Evolutionary conservation across 2,113 vertebrate species (phyloP), one percentile per base, ranked within the genome.

Genomic region (Coryphaenoides rupestris): DNA sequence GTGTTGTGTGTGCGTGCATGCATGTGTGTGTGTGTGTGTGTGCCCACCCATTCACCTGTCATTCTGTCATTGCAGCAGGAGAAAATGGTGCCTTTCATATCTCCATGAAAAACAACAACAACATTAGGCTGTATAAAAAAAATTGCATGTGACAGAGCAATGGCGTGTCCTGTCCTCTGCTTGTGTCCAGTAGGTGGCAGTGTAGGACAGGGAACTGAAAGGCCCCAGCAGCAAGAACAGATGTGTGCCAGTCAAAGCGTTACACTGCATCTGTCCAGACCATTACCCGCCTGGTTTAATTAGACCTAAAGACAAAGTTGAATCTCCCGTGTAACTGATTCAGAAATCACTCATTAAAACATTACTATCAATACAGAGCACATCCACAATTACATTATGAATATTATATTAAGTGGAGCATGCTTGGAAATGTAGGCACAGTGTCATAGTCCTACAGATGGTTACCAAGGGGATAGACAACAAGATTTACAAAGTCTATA

Each of bases 141-240:
- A 50, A n/a, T n/a, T n/a, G 15, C n/a, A 50, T 40, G 7, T 2
- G 17, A n/a, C 13, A 17, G 47, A n/a, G 47, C 47, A 17, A 50
- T 17, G 9, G 47, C 47, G 16, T 50, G 15, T 50, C 47, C 47
- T 17, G 47, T 9, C n/a, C 47, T 57, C 40, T 59, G 61, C 57
- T 2, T 62, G 15, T 21, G 0, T 58, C 84, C 89, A 83, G 68
- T 23, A 87, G 87, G 73, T 85, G 80, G 77, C 76, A 82, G 74
- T 84, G 73, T 75, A 77, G 23, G 40, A 19, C 45, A 62, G 58
- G 28, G 23, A 54, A 26, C 21, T 19, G 33, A 46, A 49, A 26
- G 33, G 24, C 49, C 22, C 26, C 3, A 22, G 33, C 70, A 60
- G 69, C 68, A 49, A 59, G 58, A 77, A 62, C 66, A 75, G 72